Percentiles rank a stretch among this genome's conserved stretches.
Conservation (phyloP, 2,888 invertebrate species). For the Malthinus flaveolus region DNA sequence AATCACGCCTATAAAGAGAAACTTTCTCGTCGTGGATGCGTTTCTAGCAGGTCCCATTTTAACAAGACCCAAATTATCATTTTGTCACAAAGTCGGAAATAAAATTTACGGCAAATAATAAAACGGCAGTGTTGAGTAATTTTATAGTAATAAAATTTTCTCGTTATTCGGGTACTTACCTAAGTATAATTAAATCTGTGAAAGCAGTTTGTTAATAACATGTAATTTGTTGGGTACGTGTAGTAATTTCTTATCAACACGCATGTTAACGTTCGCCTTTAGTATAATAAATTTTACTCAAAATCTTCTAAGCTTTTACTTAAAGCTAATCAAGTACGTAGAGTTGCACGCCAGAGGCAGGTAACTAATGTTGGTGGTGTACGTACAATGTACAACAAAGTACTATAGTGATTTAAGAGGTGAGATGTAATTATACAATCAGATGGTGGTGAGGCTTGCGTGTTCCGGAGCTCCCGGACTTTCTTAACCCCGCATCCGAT, state of each 20-base stretch:
- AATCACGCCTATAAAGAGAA: no score
- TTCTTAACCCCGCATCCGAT: constrained; percentile 38
- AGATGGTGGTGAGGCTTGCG: constrained; percentile 39
- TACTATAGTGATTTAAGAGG: constrained; percentile 41
- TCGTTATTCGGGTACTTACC: constrained; percentile 10
- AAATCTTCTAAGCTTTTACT: constrained; percentile 31
- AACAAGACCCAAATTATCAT: no score
- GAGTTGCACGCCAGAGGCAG: constrained; percentile 31
- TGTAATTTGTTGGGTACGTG: constrained; percentile 23
- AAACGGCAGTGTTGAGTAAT: no score
- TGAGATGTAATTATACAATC: constrained; percentile 44
- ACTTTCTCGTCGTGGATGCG: no score
- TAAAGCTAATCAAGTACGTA: constrained; percentile 30
- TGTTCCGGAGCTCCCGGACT: constrained; percentile 40
- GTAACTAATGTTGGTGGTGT: constrained; percentile 27
- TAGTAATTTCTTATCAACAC: constrained; percentile 30
- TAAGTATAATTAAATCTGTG: constrained; percentile 24
- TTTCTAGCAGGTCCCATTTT: no score
- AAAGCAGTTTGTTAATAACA: constrained; percentile 28
- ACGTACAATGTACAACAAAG: constrained; percentile 37
- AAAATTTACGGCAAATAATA: no score
- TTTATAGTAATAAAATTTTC: not conserved
- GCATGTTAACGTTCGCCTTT: constrained; percentile 27
- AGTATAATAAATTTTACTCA: constrained; percentile 25
- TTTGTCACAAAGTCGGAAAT: no score